Percentiles rank a stretch among this genome's conserved stretches.
Evolutionary conservation across 2,797 vertebrate species (phyloP).

Genomic region (Pantherophis alleghaniensis): DNA sequence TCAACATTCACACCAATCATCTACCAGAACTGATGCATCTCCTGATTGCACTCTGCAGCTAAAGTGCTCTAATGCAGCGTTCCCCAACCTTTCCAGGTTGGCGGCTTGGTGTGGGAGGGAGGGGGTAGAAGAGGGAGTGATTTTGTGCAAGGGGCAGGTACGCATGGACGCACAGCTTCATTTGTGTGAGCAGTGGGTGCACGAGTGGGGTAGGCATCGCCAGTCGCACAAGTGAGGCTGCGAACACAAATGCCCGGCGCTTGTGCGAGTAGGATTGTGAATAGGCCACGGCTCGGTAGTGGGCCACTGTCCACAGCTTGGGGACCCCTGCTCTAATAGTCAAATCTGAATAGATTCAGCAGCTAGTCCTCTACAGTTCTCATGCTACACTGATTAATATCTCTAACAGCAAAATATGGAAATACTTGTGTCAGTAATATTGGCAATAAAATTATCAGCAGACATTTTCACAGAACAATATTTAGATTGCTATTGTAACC

Average conservation of each 20-base stretch:
- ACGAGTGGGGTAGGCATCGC: too few species aligned
- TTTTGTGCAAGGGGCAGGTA: not conserved
- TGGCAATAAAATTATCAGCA: not conserved
- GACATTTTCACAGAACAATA: not conserved
- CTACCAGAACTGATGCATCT: not conserved
- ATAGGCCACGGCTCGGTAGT: not conserved
- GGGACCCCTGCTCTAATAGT: not conserved
- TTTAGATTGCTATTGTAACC: not conserved
- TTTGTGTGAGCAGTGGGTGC: not conserved
- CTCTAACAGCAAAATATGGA: not conserved
- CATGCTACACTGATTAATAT: not conserved
- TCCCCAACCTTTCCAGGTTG: not conserved
- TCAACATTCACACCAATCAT: not conserved
- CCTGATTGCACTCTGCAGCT: not conserved
- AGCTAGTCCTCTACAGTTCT: not conserved
- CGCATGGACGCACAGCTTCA: not conserved
- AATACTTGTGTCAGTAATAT: not conserved
- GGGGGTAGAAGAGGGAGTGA: not conserved
- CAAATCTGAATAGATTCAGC: not conserved
- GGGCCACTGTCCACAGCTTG: not conserved
- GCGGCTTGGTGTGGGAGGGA: fast-evolving
- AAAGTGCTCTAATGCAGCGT: not conserved
- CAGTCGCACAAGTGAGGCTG: too few species aligned
- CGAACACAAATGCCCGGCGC: not conserved
- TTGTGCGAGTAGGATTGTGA: not conserved